Evolutionary conservation across 2,797 vertebrate species (phyloP), one percentile per base, ranked within the genome.

Genomic region (Odontamblyopus rebecca): DNA sequence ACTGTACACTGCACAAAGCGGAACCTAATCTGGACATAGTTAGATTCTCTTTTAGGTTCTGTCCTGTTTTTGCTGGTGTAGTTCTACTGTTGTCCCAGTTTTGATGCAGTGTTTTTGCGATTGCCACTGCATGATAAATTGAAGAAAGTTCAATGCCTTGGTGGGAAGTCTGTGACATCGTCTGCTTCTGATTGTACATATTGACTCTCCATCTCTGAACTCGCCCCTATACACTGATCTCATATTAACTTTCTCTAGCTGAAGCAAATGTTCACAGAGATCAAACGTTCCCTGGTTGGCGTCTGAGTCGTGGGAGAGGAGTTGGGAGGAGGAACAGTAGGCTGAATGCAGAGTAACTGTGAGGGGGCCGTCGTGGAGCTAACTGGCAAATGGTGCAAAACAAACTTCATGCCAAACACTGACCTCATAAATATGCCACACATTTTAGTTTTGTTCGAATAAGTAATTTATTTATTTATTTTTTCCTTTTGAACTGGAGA

Each of bases 321-420:
- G 71, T 68, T 73, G 78, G 71, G 81, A 75, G 77, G 62, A 71
- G 71, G 73, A 86, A 69, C 76, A 74, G 80, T 83, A 78, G 82
- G 87, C 68, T 82, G 86, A 77, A 86, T 74, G 78, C 69, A 65
- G 78, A 80, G 72, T 80, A 77, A 85, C 26, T 70, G 59, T 61
- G 77, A 83, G 86, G 86, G 85, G 86, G 88, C 70, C 79, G 88
- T 85, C 81, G 80, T 61, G 82, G 83, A 80, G 82, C 78, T 84
- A 77, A 81, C 84, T 75, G 71, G 79, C 86, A 87, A 87, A 86
- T 89, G 85, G 83, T 84, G 75, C 72, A 77, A 85, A 89, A 84
- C 81, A 88, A 84, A 86, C 80, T 88, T 71, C 2, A 70, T 85
- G 80, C 84, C 89, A 89, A 89, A 79, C 26, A 51, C 66, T 83